Conservation (phyloP, 2,797 vertebrate genomes). For the Lophius americanus region DNA sequence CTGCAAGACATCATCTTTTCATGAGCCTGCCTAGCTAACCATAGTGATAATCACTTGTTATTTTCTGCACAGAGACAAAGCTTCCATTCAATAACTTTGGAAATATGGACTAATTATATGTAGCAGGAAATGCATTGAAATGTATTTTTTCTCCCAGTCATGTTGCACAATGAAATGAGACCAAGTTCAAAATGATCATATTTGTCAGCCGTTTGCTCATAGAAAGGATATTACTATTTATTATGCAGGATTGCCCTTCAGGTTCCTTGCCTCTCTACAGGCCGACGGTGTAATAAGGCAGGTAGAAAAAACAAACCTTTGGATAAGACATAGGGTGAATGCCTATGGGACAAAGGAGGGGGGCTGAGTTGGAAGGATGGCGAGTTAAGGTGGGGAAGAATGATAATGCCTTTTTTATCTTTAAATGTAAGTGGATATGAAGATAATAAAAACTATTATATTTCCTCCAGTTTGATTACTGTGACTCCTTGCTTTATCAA, state of each 20-base stretch:
- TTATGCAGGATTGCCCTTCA: slow-evolving; percentile 33
- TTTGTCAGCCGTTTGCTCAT: slow-evolving; percentile 17
- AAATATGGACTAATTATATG: background rate
- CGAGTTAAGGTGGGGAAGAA: slow-evolving; percentile 20
- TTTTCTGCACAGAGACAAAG: slow-evolving; percentile 18
- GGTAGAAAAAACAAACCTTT: slow-evolving; percentile 66
- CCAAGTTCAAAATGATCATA: slow-evolving; percentile 26
- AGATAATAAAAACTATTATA: slow-evolving; percentile 85
- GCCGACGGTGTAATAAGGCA: slow-evolving; percentile 58
- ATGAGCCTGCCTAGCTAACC: slow-evolving; percentile 18
- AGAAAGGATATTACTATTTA: slow-evolving; percentile 39
- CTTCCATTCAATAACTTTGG: slow-evolving; percentile 23
- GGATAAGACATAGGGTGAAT: slow-evolving; percentile 65
- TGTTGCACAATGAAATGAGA: slow-evolving; percentile 46
- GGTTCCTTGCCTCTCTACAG: slow-evolving; percentile 38
- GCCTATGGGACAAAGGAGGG: slow-evolving; percentile 32
- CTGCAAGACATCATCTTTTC: slow-evolving; percentile 8
- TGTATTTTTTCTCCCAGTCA: slow-evolving; percentile 1
- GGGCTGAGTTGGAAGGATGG: slow-evolving; percentile 10
- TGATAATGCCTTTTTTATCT: slow-evolving; percentile 43
- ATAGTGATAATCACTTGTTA: slow-evolving; percentile 1
- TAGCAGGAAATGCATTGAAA: background rate
- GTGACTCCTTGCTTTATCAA: slow-evolving; percentile 81
- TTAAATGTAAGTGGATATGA: slow-evolving; percentile 79
- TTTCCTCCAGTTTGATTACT: slow-evolving; percentile 79